Evolutionary conservation across 1,140 invertebrate genomes (phyloP), one percentile per base, ranked within the genome.

Genomic region (Pogonognathellus flavescens): DNA sequence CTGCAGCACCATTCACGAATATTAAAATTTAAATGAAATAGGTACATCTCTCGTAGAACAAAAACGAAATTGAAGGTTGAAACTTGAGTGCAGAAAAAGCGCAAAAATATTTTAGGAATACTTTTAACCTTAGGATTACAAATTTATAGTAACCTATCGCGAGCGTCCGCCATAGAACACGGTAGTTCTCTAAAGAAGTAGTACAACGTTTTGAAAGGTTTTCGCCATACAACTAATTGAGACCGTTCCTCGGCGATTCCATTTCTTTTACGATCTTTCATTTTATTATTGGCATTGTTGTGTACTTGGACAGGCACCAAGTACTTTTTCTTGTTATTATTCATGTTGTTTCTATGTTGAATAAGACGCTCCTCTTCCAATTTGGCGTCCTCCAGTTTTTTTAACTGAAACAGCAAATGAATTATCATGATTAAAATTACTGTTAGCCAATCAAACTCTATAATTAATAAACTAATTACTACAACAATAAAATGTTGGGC

Each of bases 151-250:
- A 70, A 88, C 87, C 87, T 86, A 70, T 86, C 80, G n/a, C 62
- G 57, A 13, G 82, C 85, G 83, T 88, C 88, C 13, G 25, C 49
- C 22, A 88, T 52, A 14, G 86, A 86, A 49, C 88, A 87, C 18
- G 88, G 88, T 60, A 95, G 90, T 93, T 98, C 97, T 88, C 93
- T 92, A 88, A 94, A 90, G 92, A 96, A 97, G 92, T 96, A 98
- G 89, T 95, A 94, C 55, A 97, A 88, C 13, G 97, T 98, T 85
- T 92, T 93, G 72, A 98, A 89, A 31, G 97, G 97, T 89, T 93
- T 93, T 89, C 95, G 93, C 97, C 97, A 98, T 84, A 99, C 90
- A 52, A 97, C 96, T 87, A 98, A 90, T 89, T 93, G 93, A 89
- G 91, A 90, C 52, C 92, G 87, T 87, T 93, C 92, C 80, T 90